Evolutionary conservation across 2,888 invertebrate species (phyloP).

Genomic region (Linnaemya vulpina): DNA sequence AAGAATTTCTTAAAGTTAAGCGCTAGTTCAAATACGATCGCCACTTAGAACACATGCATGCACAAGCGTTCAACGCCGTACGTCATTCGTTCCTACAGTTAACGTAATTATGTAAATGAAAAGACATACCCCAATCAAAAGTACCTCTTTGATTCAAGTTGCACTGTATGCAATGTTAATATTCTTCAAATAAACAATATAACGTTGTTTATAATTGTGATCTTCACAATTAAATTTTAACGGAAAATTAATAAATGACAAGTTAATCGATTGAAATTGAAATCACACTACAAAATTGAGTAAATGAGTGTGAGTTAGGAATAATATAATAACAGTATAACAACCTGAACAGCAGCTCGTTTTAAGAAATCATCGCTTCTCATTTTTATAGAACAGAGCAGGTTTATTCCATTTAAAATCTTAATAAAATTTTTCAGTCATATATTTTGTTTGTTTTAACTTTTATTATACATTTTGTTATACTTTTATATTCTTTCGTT

Average conservation of each 20-base stretch:
- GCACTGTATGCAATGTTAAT: too few species aligned
- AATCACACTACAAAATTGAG: background rate
- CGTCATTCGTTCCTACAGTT: too few species aligned
- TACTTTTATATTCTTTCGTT: constrained; percentile 30
- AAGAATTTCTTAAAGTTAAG: too few species aligned
- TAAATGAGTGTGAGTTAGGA: background rate
- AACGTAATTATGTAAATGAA: too few species aligned
- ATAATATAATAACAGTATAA: background rate
- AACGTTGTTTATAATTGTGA: too few species aligned
- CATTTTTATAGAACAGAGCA: constrained; percentile 22
- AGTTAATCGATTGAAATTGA: background rate
- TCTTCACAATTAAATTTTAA: background rate
- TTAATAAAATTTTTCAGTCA: constrained; percentile 45
- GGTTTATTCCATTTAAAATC: constrained; percentile 42
- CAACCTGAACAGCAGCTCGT: background rate
- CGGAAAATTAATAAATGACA: background rate
- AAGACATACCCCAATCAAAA: too few species aligned
- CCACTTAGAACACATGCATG: too few species aligned
- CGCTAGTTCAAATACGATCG: too few species aligned
- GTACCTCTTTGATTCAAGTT: too few species aligned
- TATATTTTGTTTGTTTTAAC: constrained; percentile 46
- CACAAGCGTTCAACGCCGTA: too few species aligned
- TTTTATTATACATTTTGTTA: constrained; percentile 46
- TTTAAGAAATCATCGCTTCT: background rate
- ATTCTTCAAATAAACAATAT: too few species aligned